Evolutionary conservation across 2,888 invertebrate genomes (phyloP), one percentile per base, ranked within the genome.

Genomic region (Pocota personata): DNA sequence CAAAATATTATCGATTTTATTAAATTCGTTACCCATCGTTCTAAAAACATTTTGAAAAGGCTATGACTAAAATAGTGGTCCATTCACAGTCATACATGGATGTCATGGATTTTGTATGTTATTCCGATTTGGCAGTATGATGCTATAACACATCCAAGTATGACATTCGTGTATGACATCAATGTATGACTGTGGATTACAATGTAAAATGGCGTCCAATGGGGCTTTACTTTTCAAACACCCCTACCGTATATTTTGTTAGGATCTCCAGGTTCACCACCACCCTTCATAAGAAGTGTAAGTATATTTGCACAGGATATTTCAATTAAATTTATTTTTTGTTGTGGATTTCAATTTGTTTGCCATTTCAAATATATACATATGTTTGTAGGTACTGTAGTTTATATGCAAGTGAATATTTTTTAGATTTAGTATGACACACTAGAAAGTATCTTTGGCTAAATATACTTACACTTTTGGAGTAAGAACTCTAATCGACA

Each of bases 401-500:
- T 43, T 57, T 50, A 58, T n/a, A n/a, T n/a, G n/a, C n/a, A 14
- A 7, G 48, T 79, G 71, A 35, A 37, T 5, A 48, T 55, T 43
- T 55, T 66, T 48, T 73, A 4, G 55, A 66, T 76, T 86, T 80
- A 75, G 82, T 77, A 75, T 14, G 30, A 8, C 35, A 71, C 60
- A 72, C 76, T 67, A 24, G 43, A 67, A 60, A 35, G 14, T 50
- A 55, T 48, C 67, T 48, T 82, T 77, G 55, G 66, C 66, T 55
- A 58, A 72, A 73, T 76, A 82, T 86, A 86, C 86, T 86, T 86
- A 86, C 86, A 86, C 86, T 86, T 72, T 62, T 86, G 66, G 86
- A 86, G 76, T 86, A 86, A 77, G 80, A 86, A 86, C 86, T 86
- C 86, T 86, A 55, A 71, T 55, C 19, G 72, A 76, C 66, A 82